phyloP scores from a whole-genome alignment of 2,797 vertebrate genomes.

The Eremophila alpestris region DNA sequence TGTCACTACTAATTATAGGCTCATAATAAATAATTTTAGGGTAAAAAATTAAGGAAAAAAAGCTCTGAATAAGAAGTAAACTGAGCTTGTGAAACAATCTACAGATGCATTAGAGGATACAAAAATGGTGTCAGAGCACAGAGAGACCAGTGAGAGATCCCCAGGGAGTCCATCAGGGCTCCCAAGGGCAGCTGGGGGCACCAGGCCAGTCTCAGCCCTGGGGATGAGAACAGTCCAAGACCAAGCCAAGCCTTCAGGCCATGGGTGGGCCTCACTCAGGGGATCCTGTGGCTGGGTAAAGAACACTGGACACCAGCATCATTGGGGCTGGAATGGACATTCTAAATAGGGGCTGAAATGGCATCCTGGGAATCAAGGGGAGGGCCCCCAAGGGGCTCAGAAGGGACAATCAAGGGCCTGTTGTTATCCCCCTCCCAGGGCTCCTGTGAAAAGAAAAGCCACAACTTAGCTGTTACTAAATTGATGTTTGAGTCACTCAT shows the following conservation, averaged over 20 bases:
- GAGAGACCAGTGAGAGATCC: fast-evolving
- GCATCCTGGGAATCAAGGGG: fast-evolving
- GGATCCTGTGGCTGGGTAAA: not conserved
- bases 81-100: not conserved
- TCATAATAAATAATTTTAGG: not conserved
- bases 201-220: not conserved
- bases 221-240: not conserved
- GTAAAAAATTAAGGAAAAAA: not conserved
- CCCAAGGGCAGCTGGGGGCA: not conserved
- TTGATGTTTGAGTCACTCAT: not conserved
- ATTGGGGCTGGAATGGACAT: not conserved
- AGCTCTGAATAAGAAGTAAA: not conserved
- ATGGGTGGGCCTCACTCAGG: not conserved
- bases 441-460: not conserved
- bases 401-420: not conserved
- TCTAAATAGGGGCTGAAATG: not conserved
- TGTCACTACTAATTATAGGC: not conserved
- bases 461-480: not conserved
- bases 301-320: not conserved
- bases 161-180: not conserved
- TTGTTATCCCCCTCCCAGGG: not conserved
- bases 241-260: not conserved
- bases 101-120: not conserved
- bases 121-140: not conserved
- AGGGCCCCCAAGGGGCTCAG: fast-evolving